phyloP scores from a whole-genome alignment of 2,888 invertebrate genomes.

The Drosophila borealis region DNA sequence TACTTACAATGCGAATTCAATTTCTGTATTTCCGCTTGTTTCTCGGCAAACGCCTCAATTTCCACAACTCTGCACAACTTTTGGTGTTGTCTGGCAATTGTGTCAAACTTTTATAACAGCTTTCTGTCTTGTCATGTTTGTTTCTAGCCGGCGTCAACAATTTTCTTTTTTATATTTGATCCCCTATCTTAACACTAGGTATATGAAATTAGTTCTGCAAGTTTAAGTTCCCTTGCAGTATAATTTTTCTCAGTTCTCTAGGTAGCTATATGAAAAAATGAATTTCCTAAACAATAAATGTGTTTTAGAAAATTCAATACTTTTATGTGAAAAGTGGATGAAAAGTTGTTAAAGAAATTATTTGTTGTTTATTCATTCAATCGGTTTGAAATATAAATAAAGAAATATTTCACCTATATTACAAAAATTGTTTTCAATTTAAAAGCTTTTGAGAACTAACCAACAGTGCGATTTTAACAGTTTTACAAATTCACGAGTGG shows the following conservation, averaged over 20 bases:
- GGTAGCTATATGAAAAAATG: background rate
- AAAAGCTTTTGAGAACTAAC: no score
- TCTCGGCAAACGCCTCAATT: conserved; percentile 28
- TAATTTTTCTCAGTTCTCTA: no score
- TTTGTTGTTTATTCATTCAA: no score
- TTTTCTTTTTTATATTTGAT: conserved; percentile 1
- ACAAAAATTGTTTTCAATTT: no score
- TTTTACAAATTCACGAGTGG: no score
- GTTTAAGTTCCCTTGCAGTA: background rate
- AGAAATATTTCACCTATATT: no score
- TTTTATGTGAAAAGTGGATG: background rate
- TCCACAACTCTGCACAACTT: conserved; percentile 29
- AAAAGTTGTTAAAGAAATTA: background rate
- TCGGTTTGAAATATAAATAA: no score
- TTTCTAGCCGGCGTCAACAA: conserved; percentile 11
- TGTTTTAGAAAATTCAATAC: background rate
- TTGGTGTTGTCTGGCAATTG: conserved; percentile 52
- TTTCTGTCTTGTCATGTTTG: conserved; percentile 36
- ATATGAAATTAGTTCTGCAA: background rate
- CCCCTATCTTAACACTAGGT: background rate
- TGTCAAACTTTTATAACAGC: conserved; percentile 63
- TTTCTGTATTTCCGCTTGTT: conserved; percentile 64
- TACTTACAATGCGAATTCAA: conserved; percentile 73
- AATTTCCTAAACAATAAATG: no score
- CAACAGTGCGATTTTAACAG: no score